Conservation (phyloP, 2,113 vertebrate species). For the Chiloscyllium plagiosum region DNA sequence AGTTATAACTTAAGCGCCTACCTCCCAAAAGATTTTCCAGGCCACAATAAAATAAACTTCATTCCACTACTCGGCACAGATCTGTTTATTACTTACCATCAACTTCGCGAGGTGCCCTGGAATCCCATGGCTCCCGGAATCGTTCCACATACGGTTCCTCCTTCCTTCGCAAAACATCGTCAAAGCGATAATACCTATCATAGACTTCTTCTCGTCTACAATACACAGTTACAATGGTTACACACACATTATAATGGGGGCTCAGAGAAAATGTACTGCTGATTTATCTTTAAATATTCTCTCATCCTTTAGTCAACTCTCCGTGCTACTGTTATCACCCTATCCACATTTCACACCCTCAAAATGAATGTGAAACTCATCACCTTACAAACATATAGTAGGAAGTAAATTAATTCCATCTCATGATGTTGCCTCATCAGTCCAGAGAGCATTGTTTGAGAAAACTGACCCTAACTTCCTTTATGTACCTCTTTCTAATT, state of each 20-base stretch:
- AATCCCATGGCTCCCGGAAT: constrained; percentile 77
- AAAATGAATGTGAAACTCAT: too few relatives aligned
- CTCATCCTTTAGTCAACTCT: not conserved
- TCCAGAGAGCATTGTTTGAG: too few relatives aligned
- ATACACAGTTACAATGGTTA: constrained; percentile 27
- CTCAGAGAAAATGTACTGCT: not conserved
- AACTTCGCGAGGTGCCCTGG: constrained; percentile 58
- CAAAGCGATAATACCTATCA: constrained; percentile 68
- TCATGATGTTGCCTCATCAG: too few relatives aligned
- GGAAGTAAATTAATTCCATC: too few relatives aligned
- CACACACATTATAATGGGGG: too few relatives aligned
- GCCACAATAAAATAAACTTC: not conserved
- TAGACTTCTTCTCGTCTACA: constrained; percentile 70
- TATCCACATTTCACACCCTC: too few relatives aligned
- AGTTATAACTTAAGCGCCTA: not conserved
- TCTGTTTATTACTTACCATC: constrained; percentile 60
- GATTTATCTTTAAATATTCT: not conserved
- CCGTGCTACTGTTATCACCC: too few relatives aligned
- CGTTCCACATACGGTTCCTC: constrained; percentile 74
- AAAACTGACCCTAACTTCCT: too few relatives aligned
- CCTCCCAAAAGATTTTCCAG: not conserved
- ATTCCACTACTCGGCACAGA: not conserved
- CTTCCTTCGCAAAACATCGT: constrained; percentile 78
- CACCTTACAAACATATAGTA: too few relatives aligned
- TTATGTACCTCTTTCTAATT: too few relatives aligned